A percentile compares a stretch with the other conserved stretches of the same genome.
These are phyloP conservation scores for Colostygia pectinataria DNA, from an alignment of 2,888 invertebrate genomes.

Conservation along the genomic window DNA sequence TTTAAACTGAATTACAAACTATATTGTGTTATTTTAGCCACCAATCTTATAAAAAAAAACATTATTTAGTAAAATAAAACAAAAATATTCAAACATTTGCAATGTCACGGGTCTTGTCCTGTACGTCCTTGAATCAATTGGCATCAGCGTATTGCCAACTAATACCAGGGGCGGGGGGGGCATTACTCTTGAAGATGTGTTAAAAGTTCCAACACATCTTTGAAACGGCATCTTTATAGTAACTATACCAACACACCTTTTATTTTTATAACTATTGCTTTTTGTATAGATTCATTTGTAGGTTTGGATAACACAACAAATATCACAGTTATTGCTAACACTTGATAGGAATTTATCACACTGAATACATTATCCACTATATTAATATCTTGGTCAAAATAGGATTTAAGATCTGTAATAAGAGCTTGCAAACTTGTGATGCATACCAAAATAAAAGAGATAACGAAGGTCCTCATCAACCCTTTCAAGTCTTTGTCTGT, in stretches of 20 bases:
- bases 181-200: no score
- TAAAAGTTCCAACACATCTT: no score
- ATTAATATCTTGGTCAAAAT: background rate
- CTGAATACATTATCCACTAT: slow-evolving; percentile 17
- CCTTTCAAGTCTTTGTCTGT: slow-evolving; percentile 17
- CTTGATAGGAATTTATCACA: slow-evolving; percentile 43
- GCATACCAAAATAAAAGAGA: slow-evolving; percentile 53
- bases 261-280: background rate
- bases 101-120: no score
- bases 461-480: slow-evolving; percentile 36
- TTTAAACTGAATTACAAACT: no score
- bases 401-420: slow-evolving; percentile 46
- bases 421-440: slow-evolving; percentile 60
- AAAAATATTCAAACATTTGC: no score
- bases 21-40: no score
- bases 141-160: no score
- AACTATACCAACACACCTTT: background rate
- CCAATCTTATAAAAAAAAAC: no score
- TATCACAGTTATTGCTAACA: slow-evolving; percentile 35
- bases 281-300: background rate
- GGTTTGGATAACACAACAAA: slow-evolving; percentile 35
- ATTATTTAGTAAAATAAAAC: no score
- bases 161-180: no score
- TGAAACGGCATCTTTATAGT: background rate
- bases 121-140: no score